phyloP scores from a whole-genome alignment of 1,140 invertebrate species.

The Ditylenchus dipsaci region DNA sequence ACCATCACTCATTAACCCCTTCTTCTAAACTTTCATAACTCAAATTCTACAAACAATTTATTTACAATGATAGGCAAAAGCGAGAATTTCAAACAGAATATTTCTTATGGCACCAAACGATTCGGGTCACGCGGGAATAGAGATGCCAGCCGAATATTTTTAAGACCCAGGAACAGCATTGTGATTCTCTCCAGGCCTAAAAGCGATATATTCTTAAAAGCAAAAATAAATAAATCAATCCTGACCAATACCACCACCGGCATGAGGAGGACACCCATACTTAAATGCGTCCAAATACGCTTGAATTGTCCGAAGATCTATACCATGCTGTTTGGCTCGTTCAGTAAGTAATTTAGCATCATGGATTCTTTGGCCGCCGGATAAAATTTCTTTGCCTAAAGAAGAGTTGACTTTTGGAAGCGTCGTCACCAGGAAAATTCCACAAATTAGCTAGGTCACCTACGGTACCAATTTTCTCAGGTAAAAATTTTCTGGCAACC shows the following conservation, averaged over 20 bases:
- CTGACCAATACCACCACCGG: slow-evolving; percentile 89
- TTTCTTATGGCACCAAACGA: slow-evolving; percentile 75
- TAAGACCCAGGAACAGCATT: slow-evolving; percentile 92
- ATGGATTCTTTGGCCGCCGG: slow-evolving; percentile 93
- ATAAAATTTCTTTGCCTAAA: slow-evolving; percentile 81
- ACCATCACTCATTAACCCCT: too few species aligned
- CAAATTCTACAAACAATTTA: too few species aligned
- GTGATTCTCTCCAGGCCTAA: slow-evolving; percentile 82
- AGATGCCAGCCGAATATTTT: slow-evolving; percentile 93
- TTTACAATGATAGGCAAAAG: too few species aligned
- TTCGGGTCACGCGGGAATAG: slow-evolving; percentile 99
- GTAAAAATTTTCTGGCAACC: too few species aligned
- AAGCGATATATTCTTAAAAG: too few species aligned
- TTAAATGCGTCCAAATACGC: slow-evolving; percentile 94
- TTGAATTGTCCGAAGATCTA: slow-evolving; percentile 85
- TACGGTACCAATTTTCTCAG: too few species aligned
- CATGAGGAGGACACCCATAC: slow-evolving; percentile 93
- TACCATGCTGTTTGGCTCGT: slow-evolving; percentile 80
- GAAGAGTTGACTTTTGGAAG: too few species aligned
- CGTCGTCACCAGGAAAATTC: too few species aligned
- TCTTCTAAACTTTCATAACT: too few species aligned
- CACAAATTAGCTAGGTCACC: too few species aligned
- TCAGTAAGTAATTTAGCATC: slow-evolving; percentile 82
- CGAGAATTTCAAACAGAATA: too few species aligned
- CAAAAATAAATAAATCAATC: not conserved